Base-by-base conservation (phyloP, 2,888 invertebrate species). In the Cylindroiulus punctatus region DNA sequence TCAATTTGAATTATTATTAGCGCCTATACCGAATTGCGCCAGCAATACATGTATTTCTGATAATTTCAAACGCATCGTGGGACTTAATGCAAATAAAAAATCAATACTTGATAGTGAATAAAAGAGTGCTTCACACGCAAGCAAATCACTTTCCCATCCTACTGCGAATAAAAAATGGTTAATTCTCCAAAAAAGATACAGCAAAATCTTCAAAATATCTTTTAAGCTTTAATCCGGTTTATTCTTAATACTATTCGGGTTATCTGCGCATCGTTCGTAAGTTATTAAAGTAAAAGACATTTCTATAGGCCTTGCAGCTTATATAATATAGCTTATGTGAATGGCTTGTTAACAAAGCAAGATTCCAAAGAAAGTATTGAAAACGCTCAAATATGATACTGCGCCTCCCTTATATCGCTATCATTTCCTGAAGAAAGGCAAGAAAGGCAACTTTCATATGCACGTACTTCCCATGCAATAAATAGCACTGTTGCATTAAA, bases 191-290 rank as follows among this genome's bases (percentile, higher is more conserved):
- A 30, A n/a, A 44, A 76, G 26, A 76, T 14, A 30, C 26, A 76
- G 14, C 30, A 22, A 76, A 76, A 30, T 76, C 76, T 76, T 14
- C 26, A 30, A 76, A 76, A 30, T 12, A 76, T 76, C 76, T 76
- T 76, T 76, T 30, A 40, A 83, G 83, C 83, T 22, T 22, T 83
- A 44, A 83, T 83, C 83, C 83, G 83, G 83, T 83, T 83, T 83
- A 83, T 40, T 83, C 44, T 36, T 40, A 83, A 83, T 83, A 83
- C 83, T 83, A 83, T 83, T 83, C 40, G 83, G 83, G 83, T 83
- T 83, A 83, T 83, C 83, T 83, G 83, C 40, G 40, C 83, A 83
- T 83, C 83, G 44, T 83, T 83, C 83, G 36, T 83, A 40, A 83
- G 44, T 19, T 44, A 83, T 83, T 83, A 83, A 83, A 83, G 36